Evolutionary conservation across 2,797 vertebrate genomes (phyloP).

Genomic region (Diplodus puntazzo): DNA sequence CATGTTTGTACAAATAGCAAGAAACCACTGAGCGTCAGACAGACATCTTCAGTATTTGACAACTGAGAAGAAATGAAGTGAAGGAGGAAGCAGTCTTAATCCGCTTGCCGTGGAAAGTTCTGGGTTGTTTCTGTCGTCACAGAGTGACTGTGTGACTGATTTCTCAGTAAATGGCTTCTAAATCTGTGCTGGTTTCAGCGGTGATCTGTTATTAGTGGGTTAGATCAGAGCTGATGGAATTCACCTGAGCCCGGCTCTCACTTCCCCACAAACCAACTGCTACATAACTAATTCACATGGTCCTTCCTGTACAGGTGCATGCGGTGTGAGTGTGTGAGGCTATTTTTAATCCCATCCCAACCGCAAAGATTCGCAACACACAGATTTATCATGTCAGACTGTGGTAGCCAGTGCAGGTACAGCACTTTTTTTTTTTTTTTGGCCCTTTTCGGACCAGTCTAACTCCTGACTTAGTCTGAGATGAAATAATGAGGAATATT

Average conservation of each 20-base stretch:
- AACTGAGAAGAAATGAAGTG: not conserved
- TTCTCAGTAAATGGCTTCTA: conserved; percentile 41
- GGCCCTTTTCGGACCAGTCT: conserved; percentile 4
- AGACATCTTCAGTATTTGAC: not conserved
- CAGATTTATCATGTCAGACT: conserved; percentile 43
- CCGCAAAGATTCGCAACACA: conserved; percentile 56
- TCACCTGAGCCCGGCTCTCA: conserved; percentile 74
- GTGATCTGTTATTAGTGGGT: conserved; percentile 65
- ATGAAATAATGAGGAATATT: not conserved
- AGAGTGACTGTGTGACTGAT: conserved; percentile 8
- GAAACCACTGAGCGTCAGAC: not conserved
- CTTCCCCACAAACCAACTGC: conserved; percentile 72
- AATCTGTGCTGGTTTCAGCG: conserved; percentile 48
- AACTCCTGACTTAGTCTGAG: conserved; percentile 10
- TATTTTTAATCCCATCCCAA: conserved; percentile 67
- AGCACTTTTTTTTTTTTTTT: conserved; percentile 5
- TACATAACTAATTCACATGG: conserved; percentile 54
- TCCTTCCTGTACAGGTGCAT: conserved; percentile 79
- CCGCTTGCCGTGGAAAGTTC: not conserved
- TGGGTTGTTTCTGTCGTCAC: not conserved
- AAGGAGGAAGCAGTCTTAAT: conserved; percentile 6
- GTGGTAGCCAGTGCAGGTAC: conserved; percentile 14
- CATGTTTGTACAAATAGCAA: not conserved
- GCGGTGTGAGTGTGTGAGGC: conserved; percentile 23
- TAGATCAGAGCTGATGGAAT: conserved; percentile 53